These are phyloP conservation scores for Chamaetylas fuelleborni DNA, from an alignment of 2,113 vertebrate genomes.

Conservation along the genomic window DNA sequence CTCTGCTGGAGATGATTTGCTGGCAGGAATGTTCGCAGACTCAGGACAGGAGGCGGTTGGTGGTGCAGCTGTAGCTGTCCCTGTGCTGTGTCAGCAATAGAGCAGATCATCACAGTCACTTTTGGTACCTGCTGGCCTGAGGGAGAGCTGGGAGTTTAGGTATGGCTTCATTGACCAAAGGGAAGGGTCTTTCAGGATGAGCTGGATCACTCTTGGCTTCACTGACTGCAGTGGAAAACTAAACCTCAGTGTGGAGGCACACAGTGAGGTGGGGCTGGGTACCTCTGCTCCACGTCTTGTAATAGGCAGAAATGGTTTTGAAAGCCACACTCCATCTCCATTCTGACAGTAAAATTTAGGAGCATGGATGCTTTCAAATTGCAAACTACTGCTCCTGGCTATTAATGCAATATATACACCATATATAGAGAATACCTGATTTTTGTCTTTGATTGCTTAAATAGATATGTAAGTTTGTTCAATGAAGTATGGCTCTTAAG, in stretches of 20 bases:
- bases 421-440: background rate
- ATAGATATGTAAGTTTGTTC: background rate
- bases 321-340: background rate
- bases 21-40: background rate
- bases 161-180: accelerated
- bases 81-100: accelerated
- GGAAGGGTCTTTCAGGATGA: background rate
- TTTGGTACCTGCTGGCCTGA: background rate
- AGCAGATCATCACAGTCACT: accelerated
- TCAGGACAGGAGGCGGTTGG: accelerated
- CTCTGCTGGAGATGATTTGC: background rate
- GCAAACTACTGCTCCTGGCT: background rate
- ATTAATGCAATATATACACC: background rate
- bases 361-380: background rate
- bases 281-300: background rate
- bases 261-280: background rate
- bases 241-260: background rate
- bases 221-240: background rate
- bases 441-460: background rate
- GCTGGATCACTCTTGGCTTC: background rate
- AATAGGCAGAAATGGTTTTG: background rate
- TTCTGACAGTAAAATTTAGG: background rate
- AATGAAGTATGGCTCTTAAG: background rate
- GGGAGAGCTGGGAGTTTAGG: background rate
- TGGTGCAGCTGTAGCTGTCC: background rate